Evolutionary conservation across 2,797 vertebrate species (phyloP).

Genomic region (Nyctibius grandis): DNA sequence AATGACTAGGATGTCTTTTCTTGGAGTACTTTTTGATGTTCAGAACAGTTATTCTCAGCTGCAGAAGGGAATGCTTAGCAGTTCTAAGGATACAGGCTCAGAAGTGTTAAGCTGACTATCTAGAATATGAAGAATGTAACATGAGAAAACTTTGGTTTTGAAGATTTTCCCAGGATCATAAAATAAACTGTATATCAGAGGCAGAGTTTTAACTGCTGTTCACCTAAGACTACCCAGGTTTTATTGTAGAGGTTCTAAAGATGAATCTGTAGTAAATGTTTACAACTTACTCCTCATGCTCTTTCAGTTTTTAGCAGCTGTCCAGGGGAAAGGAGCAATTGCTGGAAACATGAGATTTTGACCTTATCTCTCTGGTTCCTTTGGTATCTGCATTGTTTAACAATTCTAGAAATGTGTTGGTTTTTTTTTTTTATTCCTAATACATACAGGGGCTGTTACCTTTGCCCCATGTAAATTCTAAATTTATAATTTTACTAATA

Average conservation of each 20-base stretch:
- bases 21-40: constrained; percentile 32
- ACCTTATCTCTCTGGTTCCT: background rate
- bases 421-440: background rate
- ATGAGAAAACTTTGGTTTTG: constrained; percentile 8
- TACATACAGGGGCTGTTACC: background rate
- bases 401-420: background rate
- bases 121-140: constrained; percentile 31
- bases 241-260: constrained; percentile 5
- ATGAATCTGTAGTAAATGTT: background rate
- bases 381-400: background rate
- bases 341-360: background rate
- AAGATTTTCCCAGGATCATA: constrained; percentile 49
- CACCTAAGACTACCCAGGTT: constrained; percentile 21
- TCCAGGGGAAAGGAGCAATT: background rate
- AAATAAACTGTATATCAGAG: background rate
- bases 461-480: background rate
- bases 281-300: background rate
- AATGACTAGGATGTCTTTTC: constrained; percentile 16
- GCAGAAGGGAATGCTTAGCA: background rate
- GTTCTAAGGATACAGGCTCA: background rate
- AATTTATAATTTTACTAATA: background rate
- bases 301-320: background rate
- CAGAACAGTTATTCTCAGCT: background rate
- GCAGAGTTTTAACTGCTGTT: constrained; percentile 13
- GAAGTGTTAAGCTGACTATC: constrained; percentile 25